Percentiles rank a stretch among this genome's conserved stretches.
These are phyloP conservation scores for Thamnophis elegans DNA, from an alignment of 2,797 vertebrate species.

Conservation along the genomic window DNA sequence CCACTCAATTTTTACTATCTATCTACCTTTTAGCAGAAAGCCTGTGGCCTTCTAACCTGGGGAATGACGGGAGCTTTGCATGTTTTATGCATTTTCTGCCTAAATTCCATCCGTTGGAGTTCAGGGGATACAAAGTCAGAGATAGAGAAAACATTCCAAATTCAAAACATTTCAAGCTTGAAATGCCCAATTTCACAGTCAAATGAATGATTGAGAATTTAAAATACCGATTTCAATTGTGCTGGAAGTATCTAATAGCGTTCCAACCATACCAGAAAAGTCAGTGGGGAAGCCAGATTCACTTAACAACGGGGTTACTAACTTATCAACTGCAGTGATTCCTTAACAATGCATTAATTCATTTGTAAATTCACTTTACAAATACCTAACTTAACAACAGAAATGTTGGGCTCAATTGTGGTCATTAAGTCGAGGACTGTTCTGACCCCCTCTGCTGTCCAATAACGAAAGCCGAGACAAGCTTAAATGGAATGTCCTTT, in stretches of 20 bases:
- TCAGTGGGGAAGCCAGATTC: no score
- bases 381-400: no score
- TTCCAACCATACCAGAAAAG: neutral
- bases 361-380: no score
- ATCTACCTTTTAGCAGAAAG: neutral
- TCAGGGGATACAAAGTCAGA: neutral
- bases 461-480: no score
- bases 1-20: neutral
- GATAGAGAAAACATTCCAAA: neutral
- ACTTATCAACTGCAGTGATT: no score
- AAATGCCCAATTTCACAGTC: neutral
- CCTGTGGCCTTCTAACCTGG: neutral
- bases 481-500: no score
- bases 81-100: neutral
- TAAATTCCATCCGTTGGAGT: neutral
- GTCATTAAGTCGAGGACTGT: no score
- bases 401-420: no score
- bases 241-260: neutral
- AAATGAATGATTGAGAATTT: neutral
- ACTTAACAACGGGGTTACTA: no score
- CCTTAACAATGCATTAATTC: no score
- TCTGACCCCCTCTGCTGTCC: no score
- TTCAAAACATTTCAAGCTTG: neutral
- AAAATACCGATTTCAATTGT: neutral
- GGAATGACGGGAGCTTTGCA: neutral